Percentiles rank a stretch among this genome's conserved stretches.
These are phyloP conservation scores for Vulpes vulpes DNA, from an alignment of 2,113 vertebrate species.

Conservation along the genomic window DNA sequence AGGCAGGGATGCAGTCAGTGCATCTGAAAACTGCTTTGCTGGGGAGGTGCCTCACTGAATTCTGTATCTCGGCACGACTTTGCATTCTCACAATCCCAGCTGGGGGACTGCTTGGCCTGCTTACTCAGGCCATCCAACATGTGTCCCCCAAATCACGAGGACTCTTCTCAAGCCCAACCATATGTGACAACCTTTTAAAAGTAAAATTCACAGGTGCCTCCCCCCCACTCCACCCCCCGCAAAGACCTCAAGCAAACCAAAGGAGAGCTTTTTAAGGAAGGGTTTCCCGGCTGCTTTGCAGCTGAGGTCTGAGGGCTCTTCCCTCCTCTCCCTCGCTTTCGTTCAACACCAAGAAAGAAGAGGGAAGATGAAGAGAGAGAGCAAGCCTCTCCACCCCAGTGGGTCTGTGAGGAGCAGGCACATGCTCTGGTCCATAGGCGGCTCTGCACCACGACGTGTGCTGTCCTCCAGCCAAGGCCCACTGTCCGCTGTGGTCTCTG, in stretches of 20 bases:
- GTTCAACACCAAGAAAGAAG: background rate
- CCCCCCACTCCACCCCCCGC: background rate
- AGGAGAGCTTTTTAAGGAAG: background rate
- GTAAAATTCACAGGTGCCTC: background rate
- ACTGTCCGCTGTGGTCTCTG: background rate
- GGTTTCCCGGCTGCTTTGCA: background rate
- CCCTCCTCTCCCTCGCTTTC: too few species aligned
- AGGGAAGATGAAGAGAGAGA: background rate
- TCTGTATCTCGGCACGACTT: background rate
- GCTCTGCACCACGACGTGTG: fast-evolving
- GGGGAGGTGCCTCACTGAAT: fast-evolving
- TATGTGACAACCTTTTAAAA: background rate
- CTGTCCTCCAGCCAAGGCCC: fast-evolving
- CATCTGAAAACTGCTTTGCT: fast-evolving
- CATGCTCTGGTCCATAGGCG: fast-evolving
- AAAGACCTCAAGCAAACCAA: background rate
- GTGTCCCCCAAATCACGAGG: background rate
- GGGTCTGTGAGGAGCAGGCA: background rate
- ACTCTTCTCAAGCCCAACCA: background rate
- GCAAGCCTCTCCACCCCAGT: fast-evolving
- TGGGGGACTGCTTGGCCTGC: background rate
- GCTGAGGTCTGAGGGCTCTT: too few species aligned
- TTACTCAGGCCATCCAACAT: fast-evolving
- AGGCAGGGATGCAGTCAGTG: fast-evolving
- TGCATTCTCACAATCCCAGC: background rate